phyloP scores from a whole-genome alignment of 1,140 invertebrate genomes.

The Protaetia brevitarsis region DNA sequence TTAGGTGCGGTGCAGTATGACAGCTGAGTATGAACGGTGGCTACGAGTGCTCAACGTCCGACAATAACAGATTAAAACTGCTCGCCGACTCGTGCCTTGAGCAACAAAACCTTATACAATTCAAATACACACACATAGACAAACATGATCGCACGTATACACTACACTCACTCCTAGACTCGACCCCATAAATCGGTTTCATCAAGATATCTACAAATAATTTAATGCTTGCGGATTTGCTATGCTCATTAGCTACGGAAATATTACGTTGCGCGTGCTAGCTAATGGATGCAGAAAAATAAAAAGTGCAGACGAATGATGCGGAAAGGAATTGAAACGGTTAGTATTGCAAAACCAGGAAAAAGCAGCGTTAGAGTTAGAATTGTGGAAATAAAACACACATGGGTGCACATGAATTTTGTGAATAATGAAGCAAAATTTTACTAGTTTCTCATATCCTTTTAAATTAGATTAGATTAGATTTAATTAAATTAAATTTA shows the following conservation, averaged over 20 bases:
- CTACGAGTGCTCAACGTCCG: neutral
- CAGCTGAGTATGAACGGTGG: neutral
- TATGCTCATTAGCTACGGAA: neutral
- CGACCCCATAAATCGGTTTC: too few relatives aligned
- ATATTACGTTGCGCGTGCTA: conserved; percentile 7
- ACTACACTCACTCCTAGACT: too few relatives aligned
- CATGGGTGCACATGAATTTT: too few relatives aligned
- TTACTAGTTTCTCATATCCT: too few relatives aligned
- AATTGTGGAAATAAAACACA: too few relatives aligned
- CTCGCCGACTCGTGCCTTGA: conserved; percentile 3
- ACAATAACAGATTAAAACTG: conserved; percentile 13
- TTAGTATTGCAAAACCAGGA: neutral
- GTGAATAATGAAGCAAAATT: too few relatives aligned
- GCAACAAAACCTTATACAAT: conserved; percentile 10
- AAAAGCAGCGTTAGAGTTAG: too few relatives aligned
- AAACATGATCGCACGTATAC: too few relatives aligned
- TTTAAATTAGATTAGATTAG: too few relatives aligned
- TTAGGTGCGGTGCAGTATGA: neutral
- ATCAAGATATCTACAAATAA: conserved; percentile 4
- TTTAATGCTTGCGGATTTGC: conserved; percentile 2
- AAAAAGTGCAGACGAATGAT: conserved; percentile 1
- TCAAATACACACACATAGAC: too few relatives aligned
- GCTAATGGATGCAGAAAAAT: conserved; percentile 1
- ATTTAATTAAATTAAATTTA: too few relatives aligned
- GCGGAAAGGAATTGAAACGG: neutral